phyloP scores from a whole-genome alignment of 2,113 vertebrate genomes.

The Sylvia atricapilla region DNA sequence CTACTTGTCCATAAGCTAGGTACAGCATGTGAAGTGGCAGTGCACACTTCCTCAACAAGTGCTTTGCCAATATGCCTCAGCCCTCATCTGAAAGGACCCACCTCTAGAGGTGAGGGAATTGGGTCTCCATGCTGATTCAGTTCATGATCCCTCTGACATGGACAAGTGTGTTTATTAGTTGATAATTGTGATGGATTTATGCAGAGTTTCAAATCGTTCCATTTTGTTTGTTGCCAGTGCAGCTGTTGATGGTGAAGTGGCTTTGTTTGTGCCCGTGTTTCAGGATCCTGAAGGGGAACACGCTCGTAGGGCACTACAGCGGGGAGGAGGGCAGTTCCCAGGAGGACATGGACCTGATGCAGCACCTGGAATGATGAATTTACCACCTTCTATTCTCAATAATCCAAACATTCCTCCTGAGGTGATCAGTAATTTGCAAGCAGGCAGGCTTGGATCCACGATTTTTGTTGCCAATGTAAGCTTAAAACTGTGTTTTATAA shows the following conservation, averaged over 20 bases:
- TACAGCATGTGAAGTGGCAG: constrained; percentile 62
- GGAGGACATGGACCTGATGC: constrained; percentile 85
- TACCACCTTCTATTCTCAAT: constrained; percentile 93
- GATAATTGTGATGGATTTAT: constrained; percentile 44
- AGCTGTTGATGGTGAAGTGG: background rate
- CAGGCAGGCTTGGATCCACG: constrained; percentile 91
- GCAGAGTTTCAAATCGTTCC: constrained; percentile 10
- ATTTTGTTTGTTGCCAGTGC: constrained; percentile 1
- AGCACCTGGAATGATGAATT: constrained; percentile 84
- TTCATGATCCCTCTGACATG: constrained; percentile 51
- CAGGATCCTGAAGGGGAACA: constrained; percentile 97
- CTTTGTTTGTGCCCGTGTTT: constrained; percentile 36
- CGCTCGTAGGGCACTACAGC: constrained; percentile 89
- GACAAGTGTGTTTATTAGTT: constrained; percentile 45
- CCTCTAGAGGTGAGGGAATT: constrained; percentile 62
- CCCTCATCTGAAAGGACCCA: constrained; percentile 60
- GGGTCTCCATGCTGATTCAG: constrained; percentile 48
- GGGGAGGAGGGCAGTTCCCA: constrained; percentile 81
- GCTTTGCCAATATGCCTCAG: constrained; percentile 62
- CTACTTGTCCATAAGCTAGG: constrained; percentile 69
- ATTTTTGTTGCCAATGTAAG: constrained; percentile 98
- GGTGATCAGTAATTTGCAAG: constrained; percentile 90
- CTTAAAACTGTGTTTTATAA: constrained; percentile 31
- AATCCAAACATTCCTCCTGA: constrained; percentile 98
- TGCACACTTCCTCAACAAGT: constrained; percentile 54